A percentile compares a stretch with the other conserved stretches of the same genome.
Conservation (phyloP, 2,888 invertebrate genomes). For the Hartigia nigra region DNA sequence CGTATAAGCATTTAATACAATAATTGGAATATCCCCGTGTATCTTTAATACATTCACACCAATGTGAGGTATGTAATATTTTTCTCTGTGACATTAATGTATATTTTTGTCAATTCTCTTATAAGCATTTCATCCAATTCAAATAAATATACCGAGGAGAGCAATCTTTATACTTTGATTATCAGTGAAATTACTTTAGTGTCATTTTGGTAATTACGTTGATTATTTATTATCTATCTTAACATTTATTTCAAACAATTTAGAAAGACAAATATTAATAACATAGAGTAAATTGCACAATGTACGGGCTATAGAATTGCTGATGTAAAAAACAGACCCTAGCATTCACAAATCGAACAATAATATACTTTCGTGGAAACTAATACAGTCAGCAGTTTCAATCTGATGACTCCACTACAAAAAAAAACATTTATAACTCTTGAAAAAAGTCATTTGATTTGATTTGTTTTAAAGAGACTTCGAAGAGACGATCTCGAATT, state of each 20-base stretch:
- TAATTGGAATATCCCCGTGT: not conserved
- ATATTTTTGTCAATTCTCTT: slow-evolving; percentile 6
- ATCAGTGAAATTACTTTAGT: not conserved
- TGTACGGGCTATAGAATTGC: slow-evolving; percentile 14
- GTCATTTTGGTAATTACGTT: not conserved
- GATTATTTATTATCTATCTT: not conserved
- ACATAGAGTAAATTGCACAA: slow-evolving; percentile 12
- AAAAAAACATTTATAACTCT: slow-evolving; percentile 22
- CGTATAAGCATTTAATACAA: not conserved
- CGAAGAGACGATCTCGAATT: slow-evolving; percentile 76
- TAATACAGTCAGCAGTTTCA: not conserved
- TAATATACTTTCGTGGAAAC: not conserved
- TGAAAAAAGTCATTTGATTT: slow-evolving; percentile 42
- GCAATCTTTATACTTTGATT: not conserved
- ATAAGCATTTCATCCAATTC: not conserved
- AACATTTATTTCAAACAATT: slow-evolving; percentile 14
- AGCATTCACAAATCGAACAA: not conserved
- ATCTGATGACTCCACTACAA: not conserved
- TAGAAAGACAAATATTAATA: slow-evolving; percentile 3
- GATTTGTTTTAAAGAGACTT: slow-evolving; percentile 68
- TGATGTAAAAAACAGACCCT: slow-evolving; percentile 6
- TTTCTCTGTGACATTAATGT: not conserved
- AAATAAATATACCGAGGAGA: not conserved
- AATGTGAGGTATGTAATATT: not conserved
- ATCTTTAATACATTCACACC: not conserved